Evolutionary conservation across 2,888 invertebrate genomes (phyloP).

Genomic region (Chelonus formosanus): DNA sequence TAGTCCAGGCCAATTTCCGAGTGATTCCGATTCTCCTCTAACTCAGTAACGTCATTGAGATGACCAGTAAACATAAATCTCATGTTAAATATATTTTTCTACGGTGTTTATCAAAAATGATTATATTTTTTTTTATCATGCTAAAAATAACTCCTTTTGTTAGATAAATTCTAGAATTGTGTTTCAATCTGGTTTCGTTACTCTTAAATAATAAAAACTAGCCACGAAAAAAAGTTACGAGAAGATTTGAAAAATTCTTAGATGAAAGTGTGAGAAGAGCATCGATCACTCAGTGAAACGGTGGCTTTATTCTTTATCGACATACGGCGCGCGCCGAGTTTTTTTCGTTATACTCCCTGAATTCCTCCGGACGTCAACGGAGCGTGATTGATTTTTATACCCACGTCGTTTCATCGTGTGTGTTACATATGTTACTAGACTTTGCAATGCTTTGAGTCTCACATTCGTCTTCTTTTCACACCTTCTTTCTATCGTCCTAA

Average conservation of each 20-base stretch:
- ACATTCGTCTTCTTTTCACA: conserved; percentile 41
- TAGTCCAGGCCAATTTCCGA: conserved; percentile 45
- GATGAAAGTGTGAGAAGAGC: conserved; percentile 23
- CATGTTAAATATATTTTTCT: neutral
- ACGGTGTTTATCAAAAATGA: no score
- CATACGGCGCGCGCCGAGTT: conserved; percentile 43
- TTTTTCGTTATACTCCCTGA: conserved; percentile 40
- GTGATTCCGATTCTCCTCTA: conserved; percentile 34
- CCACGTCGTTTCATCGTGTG: conserved; percentile 42
- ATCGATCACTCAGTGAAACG: conserved; percentile 48
- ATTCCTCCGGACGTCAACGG: conserved; percentile 52
- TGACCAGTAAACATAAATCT: conserved; percentile 12
- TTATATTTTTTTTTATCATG: no score
- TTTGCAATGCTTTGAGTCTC: conserved; percentile 37
- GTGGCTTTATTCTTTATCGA: conserved; percentile 49
- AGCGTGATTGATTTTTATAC: conserved; percentile 58
- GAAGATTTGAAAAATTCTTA: conserved; percentile 7
- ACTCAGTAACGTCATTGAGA: conserved; percentile 8
- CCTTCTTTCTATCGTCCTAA: conserved; percentile 23
- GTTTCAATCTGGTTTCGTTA: no score
- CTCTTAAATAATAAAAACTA: no score
- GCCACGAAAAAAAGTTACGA: neutral
- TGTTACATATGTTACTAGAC: conserved; percentile 51
- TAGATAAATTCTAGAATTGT: no score
- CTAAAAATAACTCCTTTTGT: neutral